Conservation (phyloP, 2,113 vertebrate species). For the Pseudopipra pipra region DNA sequence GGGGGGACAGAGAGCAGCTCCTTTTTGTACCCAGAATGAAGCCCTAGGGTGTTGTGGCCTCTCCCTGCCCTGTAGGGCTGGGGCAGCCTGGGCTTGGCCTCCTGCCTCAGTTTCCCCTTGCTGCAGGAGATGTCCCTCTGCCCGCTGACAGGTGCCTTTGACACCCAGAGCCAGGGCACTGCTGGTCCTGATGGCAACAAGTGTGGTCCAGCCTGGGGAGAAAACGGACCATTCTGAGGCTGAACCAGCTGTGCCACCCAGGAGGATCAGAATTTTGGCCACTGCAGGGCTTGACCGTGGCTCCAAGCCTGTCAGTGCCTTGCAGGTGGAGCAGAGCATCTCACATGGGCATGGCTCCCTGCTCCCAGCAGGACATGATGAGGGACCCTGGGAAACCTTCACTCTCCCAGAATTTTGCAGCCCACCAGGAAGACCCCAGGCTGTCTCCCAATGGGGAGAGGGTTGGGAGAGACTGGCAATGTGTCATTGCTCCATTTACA, state of each 20-base stretch:
- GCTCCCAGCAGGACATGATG: accelerated
- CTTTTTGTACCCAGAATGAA: not conserved
- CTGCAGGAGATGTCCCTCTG: not conserved
- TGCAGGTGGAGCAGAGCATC: not conserved
- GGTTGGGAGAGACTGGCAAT: accelerated
- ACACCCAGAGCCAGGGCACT: not conserved
- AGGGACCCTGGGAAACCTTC: accelerated
- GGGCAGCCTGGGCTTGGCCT: not conserved
- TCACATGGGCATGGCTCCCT: accelerated
- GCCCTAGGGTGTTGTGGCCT: not conserved
- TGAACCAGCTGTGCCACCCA: not conserved
- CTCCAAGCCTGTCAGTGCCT: not conserved
- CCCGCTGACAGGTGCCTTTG: not conserved
- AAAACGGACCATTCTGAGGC: not conserved
- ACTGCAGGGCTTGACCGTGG: accelerated
- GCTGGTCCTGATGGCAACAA: not conserved
- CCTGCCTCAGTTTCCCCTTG: constrained; percentile 14
- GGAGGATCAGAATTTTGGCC: not conserved
- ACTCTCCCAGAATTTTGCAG: not conserved
- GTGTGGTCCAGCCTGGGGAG: not conserved
- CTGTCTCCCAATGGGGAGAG: accelerated
- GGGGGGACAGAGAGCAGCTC: not conserved
- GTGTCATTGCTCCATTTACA: not conserved
- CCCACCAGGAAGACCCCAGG: not conserved
- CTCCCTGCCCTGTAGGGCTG: accelerated